Conservation (phyloP, 2,113 vertebrate species). For the Hassar affinis region DNA sequence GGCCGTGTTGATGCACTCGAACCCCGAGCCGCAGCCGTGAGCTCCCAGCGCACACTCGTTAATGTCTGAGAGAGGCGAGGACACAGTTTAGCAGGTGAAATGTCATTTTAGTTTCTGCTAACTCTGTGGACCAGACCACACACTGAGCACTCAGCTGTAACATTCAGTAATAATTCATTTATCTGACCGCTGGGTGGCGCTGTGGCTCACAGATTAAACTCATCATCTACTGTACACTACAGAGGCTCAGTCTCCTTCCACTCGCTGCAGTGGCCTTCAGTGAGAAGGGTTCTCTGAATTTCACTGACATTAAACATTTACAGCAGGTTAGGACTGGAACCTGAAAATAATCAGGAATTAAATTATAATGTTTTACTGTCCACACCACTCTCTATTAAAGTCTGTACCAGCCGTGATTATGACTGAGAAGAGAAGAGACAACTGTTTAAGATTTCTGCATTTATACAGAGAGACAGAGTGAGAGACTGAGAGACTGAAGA, state of each 20-base stretch:
- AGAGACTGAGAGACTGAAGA: too few relatives aligned
- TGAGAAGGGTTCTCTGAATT: neutral
- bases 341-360: neutral
- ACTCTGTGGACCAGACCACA: neutral
- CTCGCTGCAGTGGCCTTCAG: too few relatives aligned
- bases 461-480: neutral
- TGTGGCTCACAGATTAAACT: slow-evolving; percentile 57
- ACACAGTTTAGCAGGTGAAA: slow-evolving; percentile 15
- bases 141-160: neutral
- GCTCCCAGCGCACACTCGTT: slow-evolving; percentile 79
- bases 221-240: neutral
- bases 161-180: neutral
- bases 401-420: too few relatives aligned
- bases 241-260: neutral
- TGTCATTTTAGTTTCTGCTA: too few relatives aligned
- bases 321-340: neutral
- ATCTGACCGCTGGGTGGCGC: slow-evolving; percentile 65
- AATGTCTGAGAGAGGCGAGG: slow-evolving; percentile 70
- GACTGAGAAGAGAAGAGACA: neutral
- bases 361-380: too few relatives aligned
- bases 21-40: slow-evolving; percentile 76
- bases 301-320: neutral
- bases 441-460: neutral
- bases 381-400: too few relatives aligned
- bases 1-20: slow-evolving; percentile 81